A percentile compares a stretch with the other conserved stretches of the same genome.
phyloP scores from a whole-genome alignment of 2,888 invertebrate species.

The Zygothrica quintamaculata region DNA sequence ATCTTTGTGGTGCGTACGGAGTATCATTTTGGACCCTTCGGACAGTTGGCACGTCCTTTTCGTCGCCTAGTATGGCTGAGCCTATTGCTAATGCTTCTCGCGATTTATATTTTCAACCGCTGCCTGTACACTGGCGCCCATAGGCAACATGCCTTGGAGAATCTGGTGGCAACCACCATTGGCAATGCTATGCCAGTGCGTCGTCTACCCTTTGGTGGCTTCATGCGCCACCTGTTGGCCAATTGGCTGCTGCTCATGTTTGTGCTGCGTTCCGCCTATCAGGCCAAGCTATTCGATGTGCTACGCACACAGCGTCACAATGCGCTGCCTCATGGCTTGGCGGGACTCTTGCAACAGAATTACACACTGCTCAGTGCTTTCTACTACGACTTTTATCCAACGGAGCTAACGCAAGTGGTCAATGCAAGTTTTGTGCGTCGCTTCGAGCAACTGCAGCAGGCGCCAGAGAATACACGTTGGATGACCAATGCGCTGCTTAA shows the following conservation, averaged over 20 bases:
- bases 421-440: conserved; percentile 28
- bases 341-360: conserved; percentile 50
- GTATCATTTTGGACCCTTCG: conserved; percentile 48
- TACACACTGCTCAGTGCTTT: conserved; percentile 56
- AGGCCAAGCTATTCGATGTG: conserved; percentile 79
- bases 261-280: conserved; percentile 80
- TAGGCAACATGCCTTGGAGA: conserved; percentile 49
- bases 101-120: conserved; percentile 23
- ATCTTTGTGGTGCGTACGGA: conserved; percentile 69
- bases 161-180: conserved; percentile 56
- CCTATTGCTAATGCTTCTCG: conserved; percentile 28
- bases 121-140: conserved; percentile 33
- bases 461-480: conserved; percentile 18
- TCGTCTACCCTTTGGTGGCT: conserved; percentile 53
- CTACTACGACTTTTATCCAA: conserved; percentile 65
- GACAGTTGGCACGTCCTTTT: conserved; percentile 67
- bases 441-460: conserved; percentile 32
- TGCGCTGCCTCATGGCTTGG: conserved; percentile 57
- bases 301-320: conserved; percentile 59
- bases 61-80: conserved; percentile 58
- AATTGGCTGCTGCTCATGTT: conserved; percentile 74
- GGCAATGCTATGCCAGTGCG: conserved; percentile 66
- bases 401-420: conserved; percentile 44
- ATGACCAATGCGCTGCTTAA: conserved; percentile 62
- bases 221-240: conserved; percentile 70